phyloP scores from a whole-genome alignment of 1,140 invertebrate genomes.

The Pseudomyrmex pallidus region DNA sequence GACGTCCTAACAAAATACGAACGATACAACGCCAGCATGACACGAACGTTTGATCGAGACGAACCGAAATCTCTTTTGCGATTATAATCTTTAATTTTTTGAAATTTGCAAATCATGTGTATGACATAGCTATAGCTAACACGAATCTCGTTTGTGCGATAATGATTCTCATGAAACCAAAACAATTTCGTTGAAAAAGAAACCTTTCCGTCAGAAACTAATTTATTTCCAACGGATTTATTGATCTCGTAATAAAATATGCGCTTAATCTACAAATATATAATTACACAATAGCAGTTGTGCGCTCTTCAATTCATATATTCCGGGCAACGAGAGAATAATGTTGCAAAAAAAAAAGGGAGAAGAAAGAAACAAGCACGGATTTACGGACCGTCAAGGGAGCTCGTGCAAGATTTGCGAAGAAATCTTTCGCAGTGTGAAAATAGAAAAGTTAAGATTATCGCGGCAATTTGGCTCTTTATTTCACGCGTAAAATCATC shows the following conservation, averaged over 20 bases:
- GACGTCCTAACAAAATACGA: slow-evolving; percentile 11
- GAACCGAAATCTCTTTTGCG: slow-evolving; percentile 17
- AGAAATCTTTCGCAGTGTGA: not conserved
- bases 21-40: slow-evolving; percentile 31
- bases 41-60: slow-evolving; percentile 27
- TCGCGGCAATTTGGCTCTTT: slow-evolving; percentile 46
- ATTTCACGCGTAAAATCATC: slow-evolving; percentile 50
- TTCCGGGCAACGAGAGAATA: slow-evolving; percentile 35
- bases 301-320: slow-evolving; percentile 53
- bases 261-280: slow-evolving; percentile 39
- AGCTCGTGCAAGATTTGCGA: not conserved
- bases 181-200: no score
- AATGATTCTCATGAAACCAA: not conserved
- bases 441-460: slow-evolving; percentile 66
- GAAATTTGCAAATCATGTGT: slow-evolving; percentile 28
- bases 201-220: not conserved
- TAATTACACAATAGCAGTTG: slow-evolving; percentile 33
- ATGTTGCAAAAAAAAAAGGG: slow-evolving; percentile 10
- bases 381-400: slow-evolving; percentile 57
- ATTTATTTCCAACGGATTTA: slow-evolving; percentile 14
- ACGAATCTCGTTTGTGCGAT: not conserved
- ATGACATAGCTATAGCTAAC: slow-evolving; percentile 21
- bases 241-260: slow-evolving; percentile 49
- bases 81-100: slow-evolving; percentile 1
- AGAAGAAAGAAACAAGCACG: slow-evolving; percentile 13